Conservation (phyloP, 2,113 vertebrate species). For the Nasalis larvatus region DNA sequence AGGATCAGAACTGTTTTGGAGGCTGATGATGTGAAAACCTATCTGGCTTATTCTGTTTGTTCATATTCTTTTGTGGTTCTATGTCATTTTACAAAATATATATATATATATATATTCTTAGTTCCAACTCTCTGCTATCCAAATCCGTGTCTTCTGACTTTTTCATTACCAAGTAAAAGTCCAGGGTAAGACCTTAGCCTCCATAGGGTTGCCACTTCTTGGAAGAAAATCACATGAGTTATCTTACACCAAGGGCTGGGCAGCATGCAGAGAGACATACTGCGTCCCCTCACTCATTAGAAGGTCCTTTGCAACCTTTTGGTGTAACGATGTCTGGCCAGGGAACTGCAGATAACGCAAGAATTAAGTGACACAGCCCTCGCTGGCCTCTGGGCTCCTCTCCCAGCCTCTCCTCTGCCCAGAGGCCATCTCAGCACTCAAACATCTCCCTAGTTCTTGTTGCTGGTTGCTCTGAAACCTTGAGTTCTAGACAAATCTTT, state of each 20-base stretch:
- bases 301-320: neutral
- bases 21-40: constrained; percentile 61
- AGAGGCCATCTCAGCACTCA: accelerated
- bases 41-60: constrained; percentile 50
- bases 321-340: neutral
- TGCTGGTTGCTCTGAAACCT: neutral
- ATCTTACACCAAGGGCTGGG: accelerated
- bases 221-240: neutral
- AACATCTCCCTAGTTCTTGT: too few relatives aligned
- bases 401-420: neutral
- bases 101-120: neutral
- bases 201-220: neutral
- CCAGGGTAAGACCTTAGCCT: neutral
- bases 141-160: constrained; percentile 4
- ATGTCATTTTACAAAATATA: constrained; percentile 22
- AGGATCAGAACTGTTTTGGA: constrained; percentile 68
- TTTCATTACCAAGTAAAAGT: neutral
- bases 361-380: neutral
- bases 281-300: neutral
- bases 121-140: constrained; percentile 39
- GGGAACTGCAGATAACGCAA: neutral
- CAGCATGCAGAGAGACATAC: neutral
- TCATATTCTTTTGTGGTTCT: constrained; percentile 57
- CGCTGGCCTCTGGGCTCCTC: accelerated
- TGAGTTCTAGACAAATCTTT: neutral